Conservation (phyloP, 2,888 invertebrate species). For the Drosophila pullipes region DNA sequence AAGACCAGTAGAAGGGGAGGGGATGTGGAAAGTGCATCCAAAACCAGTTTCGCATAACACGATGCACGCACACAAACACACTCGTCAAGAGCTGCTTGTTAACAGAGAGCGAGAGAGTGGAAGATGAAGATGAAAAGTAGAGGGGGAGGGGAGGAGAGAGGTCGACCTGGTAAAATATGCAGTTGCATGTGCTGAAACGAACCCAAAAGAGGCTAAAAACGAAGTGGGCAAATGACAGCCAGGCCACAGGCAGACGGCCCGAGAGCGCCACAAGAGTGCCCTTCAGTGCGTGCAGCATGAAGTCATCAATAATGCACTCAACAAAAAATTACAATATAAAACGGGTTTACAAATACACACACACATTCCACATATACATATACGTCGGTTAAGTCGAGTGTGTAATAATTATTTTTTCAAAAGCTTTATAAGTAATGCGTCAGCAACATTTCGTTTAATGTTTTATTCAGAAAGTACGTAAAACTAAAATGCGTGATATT, state of each 20-base stretch:
- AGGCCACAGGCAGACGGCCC: constrained; percentile 7
- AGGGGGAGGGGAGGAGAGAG: constrained; percentile 8
- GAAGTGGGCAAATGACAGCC: constrained; percentile 61
- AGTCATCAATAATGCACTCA: constrained; percentile 72
- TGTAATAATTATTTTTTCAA: constrained; percentile 53
- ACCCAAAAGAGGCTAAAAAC: constrained; percentile 54
- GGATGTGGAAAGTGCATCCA: constrained; percentile 29
- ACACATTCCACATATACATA: background rate
- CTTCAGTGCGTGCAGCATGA: constrained; percentile 55
- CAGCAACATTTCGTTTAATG: constrained; percentile 35
- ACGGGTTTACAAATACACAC: constrained; percentile 37
- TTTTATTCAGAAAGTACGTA: constrained; percentile 50
- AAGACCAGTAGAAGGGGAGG: background rate
- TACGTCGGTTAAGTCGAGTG: constrained; percentile 2
- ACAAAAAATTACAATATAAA: constrained; percentile 49
- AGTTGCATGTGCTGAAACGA: constrained; percentile 70
- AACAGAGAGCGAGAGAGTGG: constrained; percentile 10
- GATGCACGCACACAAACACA: constrained; percentile 55
- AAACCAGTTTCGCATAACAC: constrained; percentile 69
- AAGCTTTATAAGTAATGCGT: constrained; percentile 35
- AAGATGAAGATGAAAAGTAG: constrained; percentile 1
- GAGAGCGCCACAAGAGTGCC: constrained; percentile 54
- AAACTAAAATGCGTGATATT: constrained; percentile 5
- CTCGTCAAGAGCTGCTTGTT: constrained; percentile 48
- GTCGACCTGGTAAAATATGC: constrained; percentile 71